A percentile compares a stretch with the other conserved stretches of the same genome.
These are phyloP conservation scores for Rhagologus leucostigma DNA, from an alignment of 2,113 vertebrate genomes.

Conservation along the genomic window DNA sequence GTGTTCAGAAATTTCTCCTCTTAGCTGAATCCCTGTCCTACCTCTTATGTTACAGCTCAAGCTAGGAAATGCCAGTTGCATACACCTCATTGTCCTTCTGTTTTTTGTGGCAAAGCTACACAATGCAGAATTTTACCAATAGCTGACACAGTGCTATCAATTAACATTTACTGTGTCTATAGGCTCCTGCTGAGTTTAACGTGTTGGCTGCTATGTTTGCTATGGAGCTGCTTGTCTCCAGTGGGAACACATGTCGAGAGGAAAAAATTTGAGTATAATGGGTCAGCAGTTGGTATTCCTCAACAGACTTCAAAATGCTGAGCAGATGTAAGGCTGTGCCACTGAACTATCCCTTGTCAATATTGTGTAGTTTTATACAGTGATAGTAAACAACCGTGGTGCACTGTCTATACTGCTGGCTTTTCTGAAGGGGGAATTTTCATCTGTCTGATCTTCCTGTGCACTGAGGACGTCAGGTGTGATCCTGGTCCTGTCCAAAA, in stretches of 20 bases:
- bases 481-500: background rate
- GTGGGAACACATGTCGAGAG: background rate
- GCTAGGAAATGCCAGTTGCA: background rate
- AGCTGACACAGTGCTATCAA: background rate
- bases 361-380: background rate
- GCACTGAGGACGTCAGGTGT: background rate
- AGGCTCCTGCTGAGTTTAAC: background rate
- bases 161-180: background rate
- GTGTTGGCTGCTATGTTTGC: background rate
- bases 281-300: background rate
- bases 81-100: background rate
- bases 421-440: background rate
- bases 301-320: background rate
- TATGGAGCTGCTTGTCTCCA: background rate
- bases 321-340: background rate
- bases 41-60: fast-evolving
- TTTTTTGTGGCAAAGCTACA: background rate
- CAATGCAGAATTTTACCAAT: background rate
- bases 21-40: background rate
- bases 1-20: background rate
- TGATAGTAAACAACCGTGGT: background rate
- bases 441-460: background rate
- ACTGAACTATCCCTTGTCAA: background rate
- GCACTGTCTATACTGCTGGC: background rate
- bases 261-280: background rate